Conservation (phyloP, 2,888 invertebrate genomes). For the Cenopis cana region DNA sequence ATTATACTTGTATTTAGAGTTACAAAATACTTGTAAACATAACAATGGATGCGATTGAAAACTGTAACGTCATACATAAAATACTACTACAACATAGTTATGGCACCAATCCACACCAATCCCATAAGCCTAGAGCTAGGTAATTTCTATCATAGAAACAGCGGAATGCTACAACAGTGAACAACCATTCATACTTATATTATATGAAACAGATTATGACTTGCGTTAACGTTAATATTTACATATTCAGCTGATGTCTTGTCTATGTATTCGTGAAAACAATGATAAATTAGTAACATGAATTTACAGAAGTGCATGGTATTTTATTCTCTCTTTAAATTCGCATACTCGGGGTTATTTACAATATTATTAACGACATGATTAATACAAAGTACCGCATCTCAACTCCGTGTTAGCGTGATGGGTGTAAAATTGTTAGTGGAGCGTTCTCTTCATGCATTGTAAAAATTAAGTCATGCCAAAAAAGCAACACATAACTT, state of each 20-base stretch:
- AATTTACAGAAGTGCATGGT: constrained; percentile 68
- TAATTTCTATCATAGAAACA: constrained; percentile 37
- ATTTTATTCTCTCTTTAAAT: constrained; percentile 61
- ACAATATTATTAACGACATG: constrained; percentile 17
- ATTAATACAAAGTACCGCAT: constrained; percentile 34
- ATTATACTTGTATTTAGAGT: not conserved
- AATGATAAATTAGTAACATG: constrained; percentile 42
- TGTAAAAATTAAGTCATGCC: constrained; percentile 68
- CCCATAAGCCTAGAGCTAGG: constrained; percentile 50
- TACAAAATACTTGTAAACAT: constrained; percentile 9
- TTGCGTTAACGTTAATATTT: constrained; percentile 38
- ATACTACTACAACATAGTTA: constrained; percentile 39
- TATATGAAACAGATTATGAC: constrained; percentile 28
- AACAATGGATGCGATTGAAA: constrained; percentile 33
- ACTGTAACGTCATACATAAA: constrained; percentile 20
- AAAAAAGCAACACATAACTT: constrained; percentile 81
- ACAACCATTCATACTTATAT: constrained; percentile 35
- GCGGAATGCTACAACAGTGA: constrained; percentile 31
- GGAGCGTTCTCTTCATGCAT: constrained; percentile 53
- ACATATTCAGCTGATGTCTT: constrained; percentile 28
- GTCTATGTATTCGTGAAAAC: constrained; percentile 28
- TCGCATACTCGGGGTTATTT: constrained; percentile 25
- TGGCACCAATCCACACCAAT: constrained; percentile 52
- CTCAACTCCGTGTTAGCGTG: constrained; percentile 36
- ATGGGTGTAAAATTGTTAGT: constrained; percentile 50